Percentiles rank a stretch among this genome's conserved stretches.
These are phyloP conservation scores for Grammomys surdaster DNA, from an alignment of 2,113 vertebrate species.

Conservation along the genomic window DNA sequence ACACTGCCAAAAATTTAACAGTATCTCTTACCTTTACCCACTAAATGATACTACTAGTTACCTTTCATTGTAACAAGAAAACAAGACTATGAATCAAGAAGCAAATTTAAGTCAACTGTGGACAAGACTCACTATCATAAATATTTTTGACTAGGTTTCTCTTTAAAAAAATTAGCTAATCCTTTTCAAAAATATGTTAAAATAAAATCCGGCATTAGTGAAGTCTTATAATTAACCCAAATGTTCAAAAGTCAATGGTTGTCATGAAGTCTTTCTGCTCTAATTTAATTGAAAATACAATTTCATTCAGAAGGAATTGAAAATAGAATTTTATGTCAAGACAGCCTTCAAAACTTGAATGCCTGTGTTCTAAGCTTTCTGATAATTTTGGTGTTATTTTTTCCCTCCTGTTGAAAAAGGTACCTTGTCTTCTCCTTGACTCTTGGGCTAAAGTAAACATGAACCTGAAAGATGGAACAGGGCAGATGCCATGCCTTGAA, in stretches of 20 bases:
- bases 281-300: slow-evolving; percentile 54
- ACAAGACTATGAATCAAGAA: background rate
- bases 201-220: slow-evolving; percentile 55
- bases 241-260: slow-evolving; percentile 49
- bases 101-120: background rate
- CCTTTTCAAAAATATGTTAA: slow-evolving; percentile 49
- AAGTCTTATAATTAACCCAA: slow-evolving; percentile 65
- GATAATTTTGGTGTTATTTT: slow-evolving; percentile 32
- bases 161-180: background rate
- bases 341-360: slow-evolving; percentile 48
- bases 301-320: slow-evolving; percentile 53
- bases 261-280: slow-evolving; percentile 13
- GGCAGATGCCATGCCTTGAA: background rate
- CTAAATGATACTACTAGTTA: background rate
- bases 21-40: background rate
- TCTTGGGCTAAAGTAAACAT: slow-evolving; percentile 13
- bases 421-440: background rate
- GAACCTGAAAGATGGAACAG: background rate
- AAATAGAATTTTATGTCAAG: slow-evolving; percentile 61
- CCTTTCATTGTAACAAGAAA: background rate
- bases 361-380: background rate
- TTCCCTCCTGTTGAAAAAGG: background rate
- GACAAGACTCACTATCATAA: background rate
- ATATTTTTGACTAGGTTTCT: background rate
- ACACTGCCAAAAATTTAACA: background rate